Base-by-base conservation (phyloP, 2,113 vertebrate species). In the Puffinus mauretanicus region DNA sequence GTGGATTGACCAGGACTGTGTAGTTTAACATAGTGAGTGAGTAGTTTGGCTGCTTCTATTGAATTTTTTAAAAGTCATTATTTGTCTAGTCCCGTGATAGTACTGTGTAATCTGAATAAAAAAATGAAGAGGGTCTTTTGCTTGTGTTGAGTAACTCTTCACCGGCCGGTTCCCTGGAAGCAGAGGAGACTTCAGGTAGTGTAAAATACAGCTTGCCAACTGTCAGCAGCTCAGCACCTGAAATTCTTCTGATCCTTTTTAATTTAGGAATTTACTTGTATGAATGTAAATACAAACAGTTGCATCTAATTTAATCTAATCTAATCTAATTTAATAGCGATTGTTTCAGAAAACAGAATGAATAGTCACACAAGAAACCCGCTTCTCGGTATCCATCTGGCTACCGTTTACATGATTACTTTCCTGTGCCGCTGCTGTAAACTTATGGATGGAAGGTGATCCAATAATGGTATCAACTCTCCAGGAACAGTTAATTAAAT, bases 371-470 rank as follows among this genome's bases (percentile, higher is more conserved):
- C 19, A 15, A 46, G 75, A 40, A 54, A 49, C 34, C 60, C 54
- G 46, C 49, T 69, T 18, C 69, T 85, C 0, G 0, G 16, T 54
- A 10, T 65, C 64, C 4, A 1, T 36, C 44, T 61, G 61, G 51
- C 83, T 94, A 57, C 52, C 3, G 0, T 49, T 80, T 3, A 3
- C 2, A 0, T 58, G 62, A 36, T 69, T 36, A 2, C 42, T 79
- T 79, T n/a, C 13, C 65, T 57, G 44, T 51, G 40, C 34, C 13
- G 27, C 16, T 73, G 40, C 86, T 75, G 17, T 38, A 57, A 75
- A 40, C 10, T 47, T 38, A 4, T 0, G 12, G 46, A 11, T 52
- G 34, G 75, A 73, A 79, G 52, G 61, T 79, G 46, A 47, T 49
- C 49, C 49, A 90, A 65, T 57, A 57, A 79, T 36, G 7, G 24